Evolutionary conservation across 2,888 invertebrate species (phyloP).

Genomic region (Cosmia trapezina): DNA sequence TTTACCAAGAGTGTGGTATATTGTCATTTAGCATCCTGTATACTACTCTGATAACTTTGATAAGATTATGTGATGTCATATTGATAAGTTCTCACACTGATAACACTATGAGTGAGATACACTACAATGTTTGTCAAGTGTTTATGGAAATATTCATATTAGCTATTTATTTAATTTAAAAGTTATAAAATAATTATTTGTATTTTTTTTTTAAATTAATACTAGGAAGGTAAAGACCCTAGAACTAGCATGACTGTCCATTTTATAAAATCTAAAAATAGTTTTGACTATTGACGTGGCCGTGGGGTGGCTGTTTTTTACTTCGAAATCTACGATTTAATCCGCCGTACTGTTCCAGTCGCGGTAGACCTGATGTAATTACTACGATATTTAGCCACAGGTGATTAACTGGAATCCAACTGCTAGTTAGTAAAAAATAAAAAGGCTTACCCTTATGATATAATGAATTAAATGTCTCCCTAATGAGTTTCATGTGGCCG

Average conservation of each 20-base stretch:
- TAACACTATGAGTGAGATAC: constrained; percentile 60
- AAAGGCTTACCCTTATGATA: constrained; percentile 13
- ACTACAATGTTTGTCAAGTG: constrained; percentile 57
- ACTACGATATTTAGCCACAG: background rate
- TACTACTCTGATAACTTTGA: constrained; percentile 66
- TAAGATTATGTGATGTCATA: constrained; percentile 74
- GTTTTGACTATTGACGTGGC: background rate
- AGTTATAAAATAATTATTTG: background rate
- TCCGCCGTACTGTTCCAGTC: background rate
- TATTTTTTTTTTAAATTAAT: background rate
- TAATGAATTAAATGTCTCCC: constrained; percentile 50
- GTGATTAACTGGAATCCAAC: background rate
- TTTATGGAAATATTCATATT: constrained; percentile 50
- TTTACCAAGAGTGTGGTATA: constrained; percentile 53
- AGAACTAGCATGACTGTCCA: background rate
- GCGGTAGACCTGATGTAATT: background rate
- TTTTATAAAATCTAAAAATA: background rate
- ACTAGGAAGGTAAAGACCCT: background rate
- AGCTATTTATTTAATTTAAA: constrained; percentile 18
- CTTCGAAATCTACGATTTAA: background rate
- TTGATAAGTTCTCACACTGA: constrained; percentile 71
- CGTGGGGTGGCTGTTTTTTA: background rate
- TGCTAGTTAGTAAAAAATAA: background rate
- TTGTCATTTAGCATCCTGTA: constrained; percentile 61
- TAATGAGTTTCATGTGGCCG: constrained; percentile 47